Evolutionary conservation across 1,140 invertebrate genomes (phyloP).

Genomic region (Tetramorium simillimum): DNA sequence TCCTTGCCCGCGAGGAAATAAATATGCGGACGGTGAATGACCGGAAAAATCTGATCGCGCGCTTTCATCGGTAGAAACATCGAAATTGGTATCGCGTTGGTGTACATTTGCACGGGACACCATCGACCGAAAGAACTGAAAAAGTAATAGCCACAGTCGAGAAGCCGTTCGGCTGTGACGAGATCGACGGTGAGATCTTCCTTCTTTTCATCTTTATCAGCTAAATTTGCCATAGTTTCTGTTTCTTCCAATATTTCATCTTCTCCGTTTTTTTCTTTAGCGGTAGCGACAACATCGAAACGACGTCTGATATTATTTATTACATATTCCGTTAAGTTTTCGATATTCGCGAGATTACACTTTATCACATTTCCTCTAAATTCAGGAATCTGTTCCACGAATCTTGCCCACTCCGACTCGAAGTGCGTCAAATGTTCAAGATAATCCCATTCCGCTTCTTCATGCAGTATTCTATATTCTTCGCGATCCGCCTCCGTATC

Average conservation of each 20-base stretch:
- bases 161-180: conserved; percentile 85
- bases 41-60: conserved; percentile 83
- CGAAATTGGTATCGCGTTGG: conserved; percentile 83
- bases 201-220: conserved; percentile 62
- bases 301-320: conserved; percentile 72
- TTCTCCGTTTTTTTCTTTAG: conserved; percentile 65
- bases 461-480: neutral
- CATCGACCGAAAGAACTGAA: conserved; percentile 86
- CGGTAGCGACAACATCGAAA: conserved; percentile 66
- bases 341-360: conserved; percentile 61
- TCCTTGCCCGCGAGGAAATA: conserved; percentile 86
- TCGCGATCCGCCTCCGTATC: neutral
- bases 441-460: conserved; percentile 38
- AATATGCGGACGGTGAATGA: conserved; percentile 86
- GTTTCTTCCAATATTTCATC: conserved; percentile 73
- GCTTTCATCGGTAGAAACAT: conserved; percentile 83
- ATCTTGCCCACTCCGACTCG: conserved; percentile 37
- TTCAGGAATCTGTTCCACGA: conserved; percentile 34
- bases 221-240: neutral
- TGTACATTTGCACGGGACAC: conserved; percentile 87
- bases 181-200: conserved; percentile 81
- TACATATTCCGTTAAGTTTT: conserved; percentile 36
- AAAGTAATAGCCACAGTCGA: conserved; percentile 86
- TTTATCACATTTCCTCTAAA: conserved; percentile 44
- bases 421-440: conserved; percentile 52